These are phyloP conservation scores for Arrhamphus sclerolepis DNA, from an alignment of 2,797 vertebrate species.

Conservation along the genomic window DNA sequence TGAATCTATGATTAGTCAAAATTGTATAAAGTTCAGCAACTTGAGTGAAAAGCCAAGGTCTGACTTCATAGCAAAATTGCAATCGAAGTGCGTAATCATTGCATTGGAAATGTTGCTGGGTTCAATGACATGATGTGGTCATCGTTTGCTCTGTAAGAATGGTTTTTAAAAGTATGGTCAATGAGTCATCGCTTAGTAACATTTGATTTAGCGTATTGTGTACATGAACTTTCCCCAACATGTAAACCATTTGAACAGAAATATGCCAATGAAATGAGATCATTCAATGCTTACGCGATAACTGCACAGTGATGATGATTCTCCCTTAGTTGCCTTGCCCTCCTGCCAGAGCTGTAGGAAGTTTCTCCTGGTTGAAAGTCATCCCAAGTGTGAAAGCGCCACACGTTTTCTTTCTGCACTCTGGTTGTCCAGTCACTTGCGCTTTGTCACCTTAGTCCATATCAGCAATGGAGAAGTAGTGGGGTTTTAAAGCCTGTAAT, in stretches of 20 bases:
- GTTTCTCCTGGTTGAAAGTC: slow-evolving; percentile 67
- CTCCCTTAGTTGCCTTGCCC: slow-evolving; percentile 69
- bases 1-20: slow-evolving; percentile 26
- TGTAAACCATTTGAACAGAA: slow-evolving; percentile 1
- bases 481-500: too few relatives aligned
- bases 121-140: slow-evolving; percentile 3
- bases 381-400: slow-evolving; percentile 72
- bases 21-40: slow-evolving; percentile 10
- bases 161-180: not conserved
- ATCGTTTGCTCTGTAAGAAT: not conserved
- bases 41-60: slow-evolving; percentile 16
- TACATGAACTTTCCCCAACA: not conserved
- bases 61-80: slow-evolving; percentile 14
- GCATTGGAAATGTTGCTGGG: slow-evolving; percentile 3
- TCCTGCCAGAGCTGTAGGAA: slow-evolving; percentile 67
- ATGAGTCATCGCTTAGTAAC: not conserved
- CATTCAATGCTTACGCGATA: slow-evolving; percentile 69
- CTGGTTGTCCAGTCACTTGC: slow-evolving; percentile 38
- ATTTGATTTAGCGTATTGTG: not conserved
- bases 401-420: slow-evolving; percentile 24
- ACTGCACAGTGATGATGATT: slow-evolving; percentile 53
- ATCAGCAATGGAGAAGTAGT: too few relatives aligned
- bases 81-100: slow-evolving; percentile 1
- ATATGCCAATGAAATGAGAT: slow-evolving; percentile 8
- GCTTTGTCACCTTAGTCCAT: slow-evolving; percentile 41